These are phyloP conservation scores for Anser brachyrhynchus DNA, from an alignment of 2,113 vertebrate species.

Conservation along the genomic window DNA sequence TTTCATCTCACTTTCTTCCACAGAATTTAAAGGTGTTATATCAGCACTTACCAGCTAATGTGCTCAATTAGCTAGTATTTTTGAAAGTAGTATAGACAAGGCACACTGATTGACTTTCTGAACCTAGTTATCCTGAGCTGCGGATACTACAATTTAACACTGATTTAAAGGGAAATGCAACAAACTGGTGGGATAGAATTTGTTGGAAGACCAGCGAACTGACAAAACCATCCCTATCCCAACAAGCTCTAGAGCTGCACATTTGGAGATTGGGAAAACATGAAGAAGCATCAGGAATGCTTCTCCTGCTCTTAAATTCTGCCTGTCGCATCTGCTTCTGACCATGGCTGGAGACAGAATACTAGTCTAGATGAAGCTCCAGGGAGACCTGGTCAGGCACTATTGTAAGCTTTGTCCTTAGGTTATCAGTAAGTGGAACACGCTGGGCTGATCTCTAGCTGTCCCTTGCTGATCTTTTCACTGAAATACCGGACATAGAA, in stretches of 20 bases:
- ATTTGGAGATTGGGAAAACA: neutral
- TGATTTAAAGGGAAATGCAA: neutral
- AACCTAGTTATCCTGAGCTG: neutral
- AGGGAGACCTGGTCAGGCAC: neutral
- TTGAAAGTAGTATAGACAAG: neutral
- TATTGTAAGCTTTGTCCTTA: neutral
- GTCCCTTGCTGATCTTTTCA: neutral
- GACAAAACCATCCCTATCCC: neutral
- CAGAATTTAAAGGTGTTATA: neutral
- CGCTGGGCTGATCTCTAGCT: neutral
- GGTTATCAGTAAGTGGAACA: neutral
- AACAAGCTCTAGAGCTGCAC: neutral
- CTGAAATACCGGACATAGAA: neutral
- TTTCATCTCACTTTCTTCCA: neutral
- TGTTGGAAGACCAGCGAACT: neutral
- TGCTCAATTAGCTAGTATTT: neutral
- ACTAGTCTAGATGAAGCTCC: neutral
- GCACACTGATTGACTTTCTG: neutral
- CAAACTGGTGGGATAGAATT: neutral
- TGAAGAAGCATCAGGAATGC: accelerated
- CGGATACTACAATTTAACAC: neutral
- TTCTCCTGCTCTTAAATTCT: neutral
- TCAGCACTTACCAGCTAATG: neutral
- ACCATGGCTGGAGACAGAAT: neutral
- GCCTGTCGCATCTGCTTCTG: neutral